A percentile compares a stretch with the other conserved stretches of the same genome.
These are phyloP conservation scores for Sinosuthora webbiana DNA, from an alignment of 2,113 vertebrate species.

Conservation along the genomic window DNA sequence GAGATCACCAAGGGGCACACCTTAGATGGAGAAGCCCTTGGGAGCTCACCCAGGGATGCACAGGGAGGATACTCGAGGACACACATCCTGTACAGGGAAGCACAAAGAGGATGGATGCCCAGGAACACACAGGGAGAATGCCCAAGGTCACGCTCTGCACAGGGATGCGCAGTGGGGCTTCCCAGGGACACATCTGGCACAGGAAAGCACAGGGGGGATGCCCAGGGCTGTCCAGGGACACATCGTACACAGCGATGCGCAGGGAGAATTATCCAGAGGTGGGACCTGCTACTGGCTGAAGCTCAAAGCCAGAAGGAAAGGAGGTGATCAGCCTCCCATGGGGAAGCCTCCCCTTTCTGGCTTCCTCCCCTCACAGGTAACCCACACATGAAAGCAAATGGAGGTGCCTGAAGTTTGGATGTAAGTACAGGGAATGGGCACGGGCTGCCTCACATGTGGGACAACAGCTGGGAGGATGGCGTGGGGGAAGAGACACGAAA, in stretches of 20 bases:
- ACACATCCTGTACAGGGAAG: too few relatives aligned
- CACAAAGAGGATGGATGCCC: background rate
- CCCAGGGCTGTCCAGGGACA: background rate
- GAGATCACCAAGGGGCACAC: background rate
- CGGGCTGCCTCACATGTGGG: fast-evolving
- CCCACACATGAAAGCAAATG: fast-evolving
- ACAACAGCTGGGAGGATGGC: background rate
- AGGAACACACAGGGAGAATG: background rate
- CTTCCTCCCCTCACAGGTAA: background rate
- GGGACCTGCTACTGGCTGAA: background rate
- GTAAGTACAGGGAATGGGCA: background rate
- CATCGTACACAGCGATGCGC: too few relatives aligned
- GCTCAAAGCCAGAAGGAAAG: background rate
- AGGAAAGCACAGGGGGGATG: background rate
- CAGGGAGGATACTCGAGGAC: too few relatives aligned
- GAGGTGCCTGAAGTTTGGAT: background rate
- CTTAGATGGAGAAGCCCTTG: background rate
- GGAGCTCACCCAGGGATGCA: background rate
- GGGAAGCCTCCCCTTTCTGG: background rate
- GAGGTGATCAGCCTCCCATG: fast-evolving
- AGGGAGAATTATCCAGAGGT: too few relatives aligned
- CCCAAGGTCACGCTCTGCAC: background rate
- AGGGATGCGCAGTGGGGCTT: fast-evolving
- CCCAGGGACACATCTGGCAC: background rate
- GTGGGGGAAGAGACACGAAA: fast-evolving